Percentiles rank a stretch among this genome's conserved stretches.
Conservation (phyloP, 2,888 invertebrate species). For the Mechanitis mazaeus region DNA sequence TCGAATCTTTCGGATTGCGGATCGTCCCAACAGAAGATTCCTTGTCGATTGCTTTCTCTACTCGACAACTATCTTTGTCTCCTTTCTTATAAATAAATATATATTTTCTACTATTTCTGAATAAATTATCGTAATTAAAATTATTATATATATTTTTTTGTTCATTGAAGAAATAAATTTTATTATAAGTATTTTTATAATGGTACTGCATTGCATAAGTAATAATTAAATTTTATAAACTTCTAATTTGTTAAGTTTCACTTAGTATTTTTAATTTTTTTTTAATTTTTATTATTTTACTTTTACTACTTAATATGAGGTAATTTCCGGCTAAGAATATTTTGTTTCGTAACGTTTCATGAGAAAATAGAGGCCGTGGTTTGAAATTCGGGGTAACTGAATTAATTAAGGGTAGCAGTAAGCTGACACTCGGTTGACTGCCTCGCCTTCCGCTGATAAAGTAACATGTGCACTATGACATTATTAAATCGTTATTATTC, state of each 20-base stretch:
- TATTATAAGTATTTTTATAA: too few species aligned
- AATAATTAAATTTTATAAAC: too few species aligned
- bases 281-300: neutral
- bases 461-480: slow-evolving; percentile 24
- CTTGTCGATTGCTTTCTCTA: neutral
- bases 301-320: neutral
- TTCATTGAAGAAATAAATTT: too few species aligned
- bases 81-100: too few species aligned
- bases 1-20: neutral
- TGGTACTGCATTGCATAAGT: too few species aligned
- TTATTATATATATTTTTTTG: too few species aligned
- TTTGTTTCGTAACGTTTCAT: slow-evolving; percentile 22
- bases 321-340: slow-evolving; percentile 26
- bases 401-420: slow-evolving; percentile 50
- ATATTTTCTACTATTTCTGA: too few species aligned
- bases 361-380: slow-evolving; percentile 32
- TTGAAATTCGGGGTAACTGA: slow-evolving; percentile 44
- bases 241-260: neutral
- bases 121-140: too few species aligned
- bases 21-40: neutral
- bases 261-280: neutral
- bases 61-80: too few species aligned
- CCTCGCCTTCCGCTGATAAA: slow-evolving; percentile 33
- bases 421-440: slow-evolving; percentile 50
- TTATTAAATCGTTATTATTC: slow-evolving; percentile 10